Conservation (phyloP, 2,888 invertebrate genomes). For the Drosophila macrospina region DNA sequence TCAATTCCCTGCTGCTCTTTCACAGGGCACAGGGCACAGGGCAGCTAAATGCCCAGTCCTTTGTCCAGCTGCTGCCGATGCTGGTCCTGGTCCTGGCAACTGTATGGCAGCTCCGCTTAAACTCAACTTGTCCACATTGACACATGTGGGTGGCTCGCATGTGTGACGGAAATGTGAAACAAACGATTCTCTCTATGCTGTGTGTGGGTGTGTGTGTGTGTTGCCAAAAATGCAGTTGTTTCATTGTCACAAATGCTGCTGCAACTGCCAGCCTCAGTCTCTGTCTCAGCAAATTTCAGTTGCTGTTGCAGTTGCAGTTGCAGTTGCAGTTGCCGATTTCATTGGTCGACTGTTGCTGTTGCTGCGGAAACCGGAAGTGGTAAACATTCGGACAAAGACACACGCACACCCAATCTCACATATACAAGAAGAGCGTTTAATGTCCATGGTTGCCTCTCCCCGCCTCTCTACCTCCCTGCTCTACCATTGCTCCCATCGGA, state of each 20-base stretch:
- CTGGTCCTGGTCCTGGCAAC: constrained; percentile 21
- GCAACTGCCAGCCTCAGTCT: constrained; percentile 26
- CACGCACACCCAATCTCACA: constrained; percentile 19
- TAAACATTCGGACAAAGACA: constrained; percentile 73
- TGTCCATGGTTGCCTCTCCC: constrained; percentile 42
- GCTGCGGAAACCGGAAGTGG: constrained; percentile 80
- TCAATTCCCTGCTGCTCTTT: constrained; percentile 16
- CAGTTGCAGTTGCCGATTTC: constrained; percentile 21
- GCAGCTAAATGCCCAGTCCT: constrained; percentile 65
- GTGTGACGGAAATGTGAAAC: constrained; percentile 79
- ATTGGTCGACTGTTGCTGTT: constrained; percentile 46
- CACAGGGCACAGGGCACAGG: constrained; percentile 51
- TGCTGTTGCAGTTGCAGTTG: constrained; percentile 38
- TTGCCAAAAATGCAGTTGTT: constrained; percentile 78
- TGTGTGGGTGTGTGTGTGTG: constrained; percentile 17
- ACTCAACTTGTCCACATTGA: constrained; percentile 81
- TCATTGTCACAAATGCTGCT: constrained; percentile 73
- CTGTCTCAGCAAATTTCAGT: constrained; percentile 27
- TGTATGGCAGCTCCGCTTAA: constrained; percentile 49
- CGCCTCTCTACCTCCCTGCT: constrained; percentile 15
- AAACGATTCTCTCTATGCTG: constrained; percentile 46
- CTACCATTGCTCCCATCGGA: constrained; percentile 50
- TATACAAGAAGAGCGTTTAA: constrained; percentile 42
- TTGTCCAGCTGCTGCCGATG: constrained; percentile 41
- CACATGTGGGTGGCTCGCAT: constrained; percentile 69